phyloP scores from a whole-genome alignment of 2,888 invertebrate species.

The Cheilosia impressa region DNA sequence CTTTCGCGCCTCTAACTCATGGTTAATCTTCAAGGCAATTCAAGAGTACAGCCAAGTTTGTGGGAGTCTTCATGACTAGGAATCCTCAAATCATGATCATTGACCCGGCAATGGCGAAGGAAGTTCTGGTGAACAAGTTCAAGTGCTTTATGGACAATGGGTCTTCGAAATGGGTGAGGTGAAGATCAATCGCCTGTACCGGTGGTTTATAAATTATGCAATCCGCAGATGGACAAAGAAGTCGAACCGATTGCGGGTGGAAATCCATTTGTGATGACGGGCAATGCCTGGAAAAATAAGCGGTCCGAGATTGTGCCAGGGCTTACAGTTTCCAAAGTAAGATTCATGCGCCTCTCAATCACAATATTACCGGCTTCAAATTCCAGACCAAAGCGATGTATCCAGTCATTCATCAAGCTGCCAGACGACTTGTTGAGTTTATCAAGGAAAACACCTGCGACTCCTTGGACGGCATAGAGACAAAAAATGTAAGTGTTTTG shows the following conservation, averaged over 20 bases:
- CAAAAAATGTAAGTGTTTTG: conserved; percentile 77
- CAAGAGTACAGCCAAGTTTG: conserved; percentile 79
- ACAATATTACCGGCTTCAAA: neutral
- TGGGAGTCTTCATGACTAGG: conserved; percentile 82
- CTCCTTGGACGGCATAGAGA: conserved; percentile 76
- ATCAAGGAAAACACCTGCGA: conserved; percentile 22
- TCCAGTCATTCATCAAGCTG: conserved; percentile 56
- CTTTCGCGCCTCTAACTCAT: neutral
- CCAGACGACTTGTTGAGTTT: conserved; percentile 36
- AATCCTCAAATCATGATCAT: conserved; percentile 82
- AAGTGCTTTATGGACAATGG: conserved; percentile 80
- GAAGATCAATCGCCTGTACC: no score
- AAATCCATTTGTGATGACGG: conserved; percentile 78
- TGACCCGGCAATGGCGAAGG: conserved; percentile 82
- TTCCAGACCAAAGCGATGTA: conserved; percentile 71
- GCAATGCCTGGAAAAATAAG: conserved; percentile 78
- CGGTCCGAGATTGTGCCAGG: conserved; percentile 76
- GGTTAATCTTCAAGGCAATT: conserved; percentile 77
- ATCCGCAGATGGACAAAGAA: conserved; percentile 51
- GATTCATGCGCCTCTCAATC: neutral
- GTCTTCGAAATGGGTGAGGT: conserved; percentile 75
- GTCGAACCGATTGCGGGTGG: conserved; percentile 77
- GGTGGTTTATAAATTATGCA: neutral
- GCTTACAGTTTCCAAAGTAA: conserved; percentile 63
- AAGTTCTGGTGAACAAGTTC: conserved; percentile 83